Base-by-base conservation (phyloP, 2,888 invertebrate genomes). In the Himalopsyche japonica region DNA sequence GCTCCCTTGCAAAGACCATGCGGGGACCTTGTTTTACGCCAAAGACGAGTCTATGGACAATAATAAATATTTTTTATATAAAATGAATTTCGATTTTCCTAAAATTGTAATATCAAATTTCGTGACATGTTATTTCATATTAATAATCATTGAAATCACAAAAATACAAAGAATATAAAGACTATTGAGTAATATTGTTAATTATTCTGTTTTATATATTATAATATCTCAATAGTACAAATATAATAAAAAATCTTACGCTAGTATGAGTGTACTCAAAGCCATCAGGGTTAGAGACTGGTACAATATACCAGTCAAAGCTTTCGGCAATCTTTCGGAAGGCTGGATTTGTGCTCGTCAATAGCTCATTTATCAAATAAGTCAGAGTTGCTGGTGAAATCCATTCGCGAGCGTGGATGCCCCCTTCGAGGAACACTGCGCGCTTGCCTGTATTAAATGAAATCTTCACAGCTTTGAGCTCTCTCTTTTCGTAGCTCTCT, bases 241-340 rank as follows among this genome's bases (percentile, higher is more conserved):
- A n/a, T n/a, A n/a, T n/a, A n/a, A n/a, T n/a, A n/a, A n/a, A 70
- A n/a, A n/a, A n/a, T n/a, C 93, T 92, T 90, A 96, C 95, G 86
- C 89, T 90, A 1, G 91, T 91, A 88, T 95, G 94, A 0, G 95
- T 93, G 88, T 94, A 95, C 1, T 88, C 93, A 88, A 95, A 96
- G n/a, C 96, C 96, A 90, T 96, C 96, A 47, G 95, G 95, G 89
- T 96, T 96, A 2, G 93, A 90, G 0, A 95, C 93, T 0, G 96
- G 96, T 84, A 96, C 92, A 85, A 96, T 92, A 88, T 96, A 95
- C 95, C 96, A 96, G 87, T 96, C 95, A 87, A 95, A 94, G 82
- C 91, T 92, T 86, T 95, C 93, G 2, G 95, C 94, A 88, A 96
- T 89, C 12, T 90, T 89, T 32, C 93, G 91, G 0, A 95, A 91